These are phyloP conservation scores for Erpornis zantholeuca DNA, from an alignment of 2,113 vertebrate genomes.

Conservation along the genomic window DNA sequence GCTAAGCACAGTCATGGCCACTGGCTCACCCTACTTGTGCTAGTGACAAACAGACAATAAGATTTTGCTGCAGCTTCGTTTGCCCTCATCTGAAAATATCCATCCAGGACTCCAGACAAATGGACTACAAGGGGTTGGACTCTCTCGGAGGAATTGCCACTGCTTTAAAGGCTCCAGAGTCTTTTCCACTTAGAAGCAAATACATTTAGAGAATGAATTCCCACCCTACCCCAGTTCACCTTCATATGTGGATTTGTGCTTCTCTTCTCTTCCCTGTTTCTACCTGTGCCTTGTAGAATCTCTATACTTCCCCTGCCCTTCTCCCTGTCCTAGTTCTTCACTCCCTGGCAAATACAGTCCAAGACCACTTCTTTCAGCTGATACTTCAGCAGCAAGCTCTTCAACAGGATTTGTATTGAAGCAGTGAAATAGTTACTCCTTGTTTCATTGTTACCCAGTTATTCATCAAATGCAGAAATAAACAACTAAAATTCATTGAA, in stretches of 20 bases:
- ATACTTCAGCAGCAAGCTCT: background rate
- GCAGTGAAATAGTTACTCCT: background rate
- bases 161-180: background rate
- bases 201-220: background rate
- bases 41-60: background rate
- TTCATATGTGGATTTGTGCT: background rate
- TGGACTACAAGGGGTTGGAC: background rate
- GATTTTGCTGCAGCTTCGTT: background rate
- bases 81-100: background rate
- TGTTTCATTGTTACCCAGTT: background rate
- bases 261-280: background rate
- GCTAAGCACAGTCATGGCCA: background rate
- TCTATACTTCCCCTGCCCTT: background rate
- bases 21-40: background rate
- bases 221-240: background rate
- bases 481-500: background rate
- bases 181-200: background rate
- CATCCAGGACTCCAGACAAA: background rate
- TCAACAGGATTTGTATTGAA: background rate
- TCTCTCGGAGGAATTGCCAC: background rate
- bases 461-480: conserved; percentile 8
- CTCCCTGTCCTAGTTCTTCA: background rate
- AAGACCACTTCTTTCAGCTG: background rate
- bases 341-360: background rate
- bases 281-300: background rate